Evolutionary conservation across 1,140 invertebrate species (phyloP).

Genomic region (Drosophila neocordata): DNA sequence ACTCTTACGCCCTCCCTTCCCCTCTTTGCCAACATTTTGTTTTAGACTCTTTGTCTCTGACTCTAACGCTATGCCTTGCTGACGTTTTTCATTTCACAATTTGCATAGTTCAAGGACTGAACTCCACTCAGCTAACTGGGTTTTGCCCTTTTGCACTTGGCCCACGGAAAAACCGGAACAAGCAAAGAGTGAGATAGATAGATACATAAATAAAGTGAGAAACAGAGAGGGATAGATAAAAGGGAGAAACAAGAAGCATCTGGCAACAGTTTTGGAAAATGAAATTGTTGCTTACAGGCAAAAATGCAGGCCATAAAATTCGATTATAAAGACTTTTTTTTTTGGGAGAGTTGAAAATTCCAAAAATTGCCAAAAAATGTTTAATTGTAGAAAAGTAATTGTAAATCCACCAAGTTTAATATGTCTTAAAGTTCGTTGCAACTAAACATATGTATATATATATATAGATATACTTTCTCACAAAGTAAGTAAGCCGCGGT

Average conservation of each 20-base stretch:
- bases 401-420: not conserved
- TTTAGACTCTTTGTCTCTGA: not conserved
- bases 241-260: constrained; percentile 18
- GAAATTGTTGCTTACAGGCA: constrained; percentile 63
- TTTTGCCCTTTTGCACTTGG: constrained; percentile 35
- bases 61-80: constrained; percentile 7
- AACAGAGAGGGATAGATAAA: not conserved
- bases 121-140: constrained; percentile 46
- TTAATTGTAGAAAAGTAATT: constrained; percentile 28
- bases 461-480: not conserved
- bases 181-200: constrained; percentile 1
- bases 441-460: constrained; percentile 11
- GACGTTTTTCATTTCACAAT: constrained; percentile 68
- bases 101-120: constrained; percentile 76
- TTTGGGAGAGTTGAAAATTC: constrained; percentile 5
- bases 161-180: constrained; percentile 9
- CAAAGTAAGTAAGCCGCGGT: constrained; percentile 6
- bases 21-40: constrained; percentile 7
- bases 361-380: not conserved
- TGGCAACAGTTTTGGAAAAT: constrained; percentile 49
- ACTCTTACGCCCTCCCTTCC: too few species aligned
- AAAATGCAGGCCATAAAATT: constrained; percentile 58
- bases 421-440: not conserved
- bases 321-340: constrained; percentile 53
- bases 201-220: not conserved